Percentiles rank a stretch among this genome's conserved stretches.
Conservation (phyloP, 2,113 vertebrate species). For the Burhinus bistriatus region DNA sequence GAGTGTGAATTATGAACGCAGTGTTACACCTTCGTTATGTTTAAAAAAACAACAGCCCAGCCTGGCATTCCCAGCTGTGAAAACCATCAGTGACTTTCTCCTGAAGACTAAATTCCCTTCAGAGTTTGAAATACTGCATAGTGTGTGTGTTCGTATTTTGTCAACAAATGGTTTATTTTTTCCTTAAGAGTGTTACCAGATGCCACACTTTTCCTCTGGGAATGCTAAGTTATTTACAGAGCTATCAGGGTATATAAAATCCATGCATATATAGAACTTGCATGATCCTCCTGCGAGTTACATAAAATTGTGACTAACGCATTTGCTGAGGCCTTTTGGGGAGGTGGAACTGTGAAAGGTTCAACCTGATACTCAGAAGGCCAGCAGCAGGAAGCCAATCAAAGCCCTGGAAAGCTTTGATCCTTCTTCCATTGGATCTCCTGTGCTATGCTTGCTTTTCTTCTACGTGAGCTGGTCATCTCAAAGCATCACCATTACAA, state of each 20-base stretch:
- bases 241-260: background rate
- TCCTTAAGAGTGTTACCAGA: background rate
- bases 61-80: background rate
- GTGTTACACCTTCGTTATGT: background rate
- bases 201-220: background rate
- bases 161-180: conserved; percentile 7
- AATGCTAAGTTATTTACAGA: background rate
- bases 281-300: background rate
- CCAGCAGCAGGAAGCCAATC: background rate
- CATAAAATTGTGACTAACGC: background rate
- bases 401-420: conserved; percentile 5
- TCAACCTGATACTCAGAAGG: background rate
- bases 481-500: background rate
- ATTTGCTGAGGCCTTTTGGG: background rate
- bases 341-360: background rate
- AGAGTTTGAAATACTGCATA: background rate
- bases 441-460: background rate
- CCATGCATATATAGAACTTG: background rate
- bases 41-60: background rate
- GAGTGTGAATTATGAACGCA: background rate
- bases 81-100: background rate
- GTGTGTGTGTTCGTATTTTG: background rate
- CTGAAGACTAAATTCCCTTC: background rate
- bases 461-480: background rate
- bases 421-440: background rate